Base-by-base conservation (phyloP, 2,113 vertebrate species). In the Ptilonorhynchus violaceus region DNA sequence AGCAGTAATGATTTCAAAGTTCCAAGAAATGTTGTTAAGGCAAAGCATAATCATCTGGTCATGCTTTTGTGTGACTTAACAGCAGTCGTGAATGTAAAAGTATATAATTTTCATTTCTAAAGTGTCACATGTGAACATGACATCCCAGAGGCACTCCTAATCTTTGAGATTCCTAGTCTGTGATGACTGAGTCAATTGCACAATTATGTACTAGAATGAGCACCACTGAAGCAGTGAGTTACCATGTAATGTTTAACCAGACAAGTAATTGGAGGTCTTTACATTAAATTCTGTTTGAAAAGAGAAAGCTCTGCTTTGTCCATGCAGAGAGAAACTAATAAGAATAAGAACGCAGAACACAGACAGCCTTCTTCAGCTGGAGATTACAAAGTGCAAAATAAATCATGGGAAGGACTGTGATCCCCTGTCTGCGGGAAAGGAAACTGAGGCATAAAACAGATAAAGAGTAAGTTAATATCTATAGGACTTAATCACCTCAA, bases 221-320 rank as follows among this genome's bases (percentile, higher is more conserved):
- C 56, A 78, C 33, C 37, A 69, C 74, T 79, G 50, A 87, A 92
- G 69, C 72, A 95, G 19, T 83, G 81, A 97, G n/a, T 82, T 86
- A 30, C 22, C 6, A 1, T 30, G 31, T 66, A 44, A 80, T 94
- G 88, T 96, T 89, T 66, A 95, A 60, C 60, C 37, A 47, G 59
- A 88, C 59, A 70, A 93, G 63, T 94, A 68, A 91, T 17, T 89
- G 39, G 28, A 30, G 44, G 30, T 50, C 39, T 96, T 68, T 75
- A 37, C 11, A 33, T 87, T 52, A 77, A 82, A 81, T 73, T 89
- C 14, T 52, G 17, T 70, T 77, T 85, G 55, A 70, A 94, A 62
- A 91, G 62, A 89, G 41, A 91, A 91, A 78, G 7, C 16, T 37
- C 66, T 68, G 42, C 22, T 83, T 89, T 11, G 2, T 83, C 33